A percentile compares a stretch with the other conserved stretches of the same genome.
phyloP scores from a whole-genome alignment of 2,797 vertebrate species.

The Momotus momota region DNA sequence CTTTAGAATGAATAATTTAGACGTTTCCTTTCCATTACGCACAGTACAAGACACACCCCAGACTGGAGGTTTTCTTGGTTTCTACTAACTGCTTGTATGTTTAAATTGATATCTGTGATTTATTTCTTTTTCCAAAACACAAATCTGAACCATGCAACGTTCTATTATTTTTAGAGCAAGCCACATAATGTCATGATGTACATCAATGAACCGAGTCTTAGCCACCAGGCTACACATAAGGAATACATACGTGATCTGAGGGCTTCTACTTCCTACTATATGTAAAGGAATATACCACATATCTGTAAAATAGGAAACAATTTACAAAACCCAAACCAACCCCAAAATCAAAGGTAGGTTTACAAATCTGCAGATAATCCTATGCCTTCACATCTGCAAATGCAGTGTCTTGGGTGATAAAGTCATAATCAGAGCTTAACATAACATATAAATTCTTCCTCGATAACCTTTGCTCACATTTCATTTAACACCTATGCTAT shows the following conservation, averaged over 20 bases:
- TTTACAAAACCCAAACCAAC: background rate
- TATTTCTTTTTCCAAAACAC: background rate
- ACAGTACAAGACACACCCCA: background rate
- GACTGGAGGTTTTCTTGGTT: background rate
- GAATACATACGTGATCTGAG: background rate
- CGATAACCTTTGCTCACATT: background rate
- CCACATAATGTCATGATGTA: fast-evolving
- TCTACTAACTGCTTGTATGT: background rate
- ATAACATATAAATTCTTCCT: background rate
- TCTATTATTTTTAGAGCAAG: background rate
- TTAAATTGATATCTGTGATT: background rate
- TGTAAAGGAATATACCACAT: background rate
- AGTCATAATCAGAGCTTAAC: background rate
- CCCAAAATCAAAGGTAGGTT: background rate
- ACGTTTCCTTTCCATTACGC: background rate
- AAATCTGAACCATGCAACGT: background rate
- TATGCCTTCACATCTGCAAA: background rate
- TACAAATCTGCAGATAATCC: background rate
- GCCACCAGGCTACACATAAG: background rate
- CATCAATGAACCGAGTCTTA: background rate
- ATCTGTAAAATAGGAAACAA: background rate
- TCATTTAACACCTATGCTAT: background rate
- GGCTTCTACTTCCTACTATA: background rate
- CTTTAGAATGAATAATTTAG: background rate
- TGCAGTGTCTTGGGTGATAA: background rate